phyloP scores from a whole-genome alignment of 1,140 invertebrate genomes.

The Pogonognathellus flavescens region DNA sequence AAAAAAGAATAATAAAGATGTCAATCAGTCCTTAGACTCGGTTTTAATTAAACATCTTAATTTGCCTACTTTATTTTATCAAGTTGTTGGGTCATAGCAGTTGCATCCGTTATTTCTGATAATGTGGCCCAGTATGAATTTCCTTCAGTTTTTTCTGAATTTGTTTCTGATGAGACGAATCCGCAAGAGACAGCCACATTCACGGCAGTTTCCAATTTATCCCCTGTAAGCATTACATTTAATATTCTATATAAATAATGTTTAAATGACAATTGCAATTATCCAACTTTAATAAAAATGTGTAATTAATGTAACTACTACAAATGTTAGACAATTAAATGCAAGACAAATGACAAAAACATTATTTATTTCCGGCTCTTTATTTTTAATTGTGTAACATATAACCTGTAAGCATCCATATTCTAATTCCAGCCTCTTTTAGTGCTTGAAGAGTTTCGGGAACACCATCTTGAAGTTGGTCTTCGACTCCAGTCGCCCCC shows the following conservation, averaged over 20 bases:
- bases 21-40: too few species aligned
- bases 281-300: too few species aligned
- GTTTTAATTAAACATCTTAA: too few species aligned
- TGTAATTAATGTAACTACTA: too few species aligned
- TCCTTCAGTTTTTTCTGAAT: slow-evolving; percentile 56
- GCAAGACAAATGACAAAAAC: too few species aligned
- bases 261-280: too few species aligned
- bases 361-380: too few species aligned
- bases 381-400: too few species aligned
- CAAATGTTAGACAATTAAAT: too few species aligned
- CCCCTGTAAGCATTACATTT: slow-evolving; percentile 84
- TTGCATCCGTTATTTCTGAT: slow-evolving; percentile 69
- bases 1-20: too few species aligned
- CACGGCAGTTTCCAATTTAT: slow-evolving; percentile 85
- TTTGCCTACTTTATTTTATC: slow-evolving; percentile 52
- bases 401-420: slow-evolving; percentile 79
- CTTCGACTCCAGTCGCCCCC: slow-evolving; percentile 87
- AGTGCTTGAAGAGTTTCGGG: slow-evolving; percentile 81
- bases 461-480: slow-evolving; percentile 85
- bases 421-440: slow-evolving; percentile 74
- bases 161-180: slow-evolving; percentile 78
- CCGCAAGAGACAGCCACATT: slow-evolving; percentile 83
- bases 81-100: background rate
- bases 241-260: too few species aligned
- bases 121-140: slow-evolving; percentile 70